Evolutionary conservation across 2,888 invertebrate species (phyloP), one percentile per base, ranked within the genome.

Genomic region (Thymelicus acteon): DNA sequence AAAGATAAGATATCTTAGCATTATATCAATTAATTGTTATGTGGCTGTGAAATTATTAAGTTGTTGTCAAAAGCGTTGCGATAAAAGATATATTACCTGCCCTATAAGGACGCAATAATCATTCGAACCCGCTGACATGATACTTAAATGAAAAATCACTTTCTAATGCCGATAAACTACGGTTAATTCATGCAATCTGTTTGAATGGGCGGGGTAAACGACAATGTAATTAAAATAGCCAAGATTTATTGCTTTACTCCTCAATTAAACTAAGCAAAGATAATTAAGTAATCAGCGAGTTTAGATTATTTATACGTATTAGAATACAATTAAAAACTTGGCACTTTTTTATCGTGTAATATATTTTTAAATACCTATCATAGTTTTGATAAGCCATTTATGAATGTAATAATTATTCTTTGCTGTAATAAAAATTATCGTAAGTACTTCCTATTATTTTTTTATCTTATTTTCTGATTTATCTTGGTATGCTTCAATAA

Each of bases 101-200:
- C 31, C 31, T 31, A 2, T 31, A 31, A 31, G 44, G 13, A 10
- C 24, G n/a, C 13, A 65, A 57, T 13, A n/a, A 37, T 58, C 15
- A 37, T n/a, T 58, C 7, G 15, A 12, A 47, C n/a, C 13, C 57
- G 57, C 44, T 15, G 31, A 57, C 58, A 19, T n/a, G 37, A 58
- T 19, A 31, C n/a, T 19, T 31, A 6, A 66, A 58, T 66, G 54
- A 66, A 66, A 58, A 31, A 24, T 62, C 15, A 60, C 67, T 60
- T 60, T 60, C 48, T 60, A 60, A 19, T 48, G 75, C n/a, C 19
- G 49, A 60, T 67, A 52, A 49, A 67, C 52, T 48, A 40, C 15
- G 47, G 60, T 37, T 49, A 19, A 60, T 67, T 67, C 67, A 67
- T 67, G 48, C 48, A 67, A 67, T 60, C 60, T 15, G 48, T 60